phyloP scores from a whole-genome alignment of 1,140 invertebrate species.

The Anastatus disparis region DNA sequence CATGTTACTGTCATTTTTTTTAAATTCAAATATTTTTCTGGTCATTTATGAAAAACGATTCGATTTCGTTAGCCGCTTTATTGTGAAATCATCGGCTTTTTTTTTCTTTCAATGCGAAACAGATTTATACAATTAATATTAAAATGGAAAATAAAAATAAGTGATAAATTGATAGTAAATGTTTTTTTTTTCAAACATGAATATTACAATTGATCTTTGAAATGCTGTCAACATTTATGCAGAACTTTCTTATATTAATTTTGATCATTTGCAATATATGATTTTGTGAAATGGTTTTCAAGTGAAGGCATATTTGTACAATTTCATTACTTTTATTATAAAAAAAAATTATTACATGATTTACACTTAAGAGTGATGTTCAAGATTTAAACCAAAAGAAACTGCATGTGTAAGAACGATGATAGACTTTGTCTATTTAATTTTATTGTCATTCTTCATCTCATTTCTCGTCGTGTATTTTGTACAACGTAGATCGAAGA shows the following conservation, averaged over 20 bases:
- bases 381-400: slow-evolving; percentile 5
- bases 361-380: background rate
- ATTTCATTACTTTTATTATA: slow-evolving; percentile 18
- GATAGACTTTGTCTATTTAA: slow-evolving; percentile 11
- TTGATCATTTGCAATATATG: slow-evolving; percentile 4
- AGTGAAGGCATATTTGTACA: slow-evolving; percentile 17
- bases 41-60: too few relatives aligned
- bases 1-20: background rate
- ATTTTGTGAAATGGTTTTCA: slow-evolving; percentile 9
- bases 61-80: background rate
- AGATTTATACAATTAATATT: background rate
- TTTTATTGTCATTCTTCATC: background rate
- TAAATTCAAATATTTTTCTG: too few relatives aligned
- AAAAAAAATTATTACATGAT: slow-evolving; percentile 16
- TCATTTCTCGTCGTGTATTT: background rate
- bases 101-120: background rate
- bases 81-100: background rate
- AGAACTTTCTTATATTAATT: too few relatives aligned
- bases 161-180: too few relatives aligned
- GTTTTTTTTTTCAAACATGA: too few relatives aligned
- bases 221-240: background rate
- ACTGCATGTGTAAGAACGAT: slow-evolving; percentile 14
- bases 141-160: too few relatives aligned
- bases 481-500: background rate
- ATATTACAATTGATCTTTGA: background rate